Evolutionary conservation across 2,888 invertebrate species (phyloP).

Genomic region (Hemaris fuciformis): DNA sequence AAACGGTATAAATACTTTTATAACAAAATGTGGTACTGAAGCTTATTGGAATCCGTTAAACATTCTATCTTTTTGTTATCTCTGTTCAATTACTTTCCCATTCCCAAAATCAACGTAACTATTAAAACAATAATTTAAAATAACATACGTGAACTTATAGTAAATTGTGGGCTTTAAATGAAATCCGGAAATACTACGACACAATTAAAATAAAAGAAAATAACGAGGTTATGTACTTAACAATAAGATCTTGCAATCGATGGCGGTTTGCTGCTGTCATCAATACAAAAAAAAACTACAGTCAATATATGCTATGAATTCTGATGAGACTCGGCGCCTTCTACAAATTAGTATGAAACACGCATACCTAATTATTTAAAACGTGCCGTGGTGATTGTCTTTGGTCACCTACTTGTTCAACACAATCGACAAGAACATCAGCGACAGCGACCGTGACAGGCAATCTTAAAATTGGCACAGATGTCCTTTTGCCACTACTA

Average conservation of each 20-base stretch:
- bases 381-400: constrained; percentile 32
- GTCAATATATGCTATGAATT: constrained; percentile 52
- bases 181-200: no score
- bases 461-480: constrained; percentile 3
- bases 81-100: background rate
- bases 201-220: background rate
- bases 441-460: constrained; percentile 1
- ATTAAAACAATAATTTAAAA: background rate
- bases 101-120: background rate
- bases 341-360: constrained; percentile 46
- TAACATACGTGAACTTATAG: background rate
- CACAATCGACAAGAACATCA: constrained; percentile 21
- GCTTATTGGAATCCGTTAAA: background rate
- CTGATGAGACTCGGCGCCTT: constrained; percentile 66
- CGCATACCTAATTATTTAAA: constrained; percentile 61
- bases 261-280: constrained; percentile 10
- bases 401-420: constrained; percentile 20
- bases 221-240: background rate
- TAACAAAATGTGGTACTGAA: background rate
- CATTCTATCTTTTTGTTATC: no score
- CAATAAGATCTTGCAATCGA: background rate
- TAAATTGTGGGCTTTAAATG: background rate
- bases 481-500: background rate
- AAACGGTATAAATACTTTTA: background rate
- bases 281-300: constrained; percentile 23